These are phyloP conservation scores for western clawed frog (Xenopus tropicalis) DNA, from an alignment of 2,113 vertebrate genomes.

Conservation along the genomic window DNA sequence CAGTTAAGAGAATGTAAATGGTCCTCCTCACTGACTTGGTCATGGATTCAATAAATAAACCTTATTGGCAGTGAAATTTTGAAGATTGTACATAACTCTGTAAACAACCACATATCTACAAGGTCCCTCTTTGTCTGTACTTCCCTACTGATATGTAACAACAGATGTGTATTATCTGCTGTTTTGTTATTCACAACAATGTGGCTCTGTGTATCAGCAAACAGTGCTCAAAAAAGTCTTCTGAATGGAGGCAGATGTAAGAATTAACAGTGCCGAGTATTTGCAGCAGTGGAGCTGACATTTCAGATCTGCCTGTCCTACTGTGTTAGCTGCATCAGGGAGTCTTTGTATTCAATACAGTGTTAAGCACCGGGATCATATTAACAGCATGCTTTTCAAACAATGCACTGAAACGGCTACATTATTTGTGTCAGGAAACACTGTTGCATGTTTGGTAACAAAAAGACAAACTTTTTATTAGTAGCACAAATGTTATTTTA, in stretches of 20 bases:
- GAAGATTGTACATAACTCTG: too few species aligned
- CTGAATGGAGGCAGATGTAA: constrained; percentile 54
- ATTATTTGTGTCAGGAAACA: constrained; percentile 37
- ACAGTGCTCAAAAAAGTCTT: too few species aligned
- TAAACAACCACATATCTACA: too few species aligned
- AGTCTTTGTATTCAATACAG: constrained; percentile 47
- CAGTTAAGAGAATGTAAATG: too few species aligned
- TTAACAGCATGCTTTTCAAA: constrained; percentile 45
- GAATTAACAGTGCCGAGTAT: constrained; percentile 49
- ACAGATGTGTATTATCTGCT: too few species aligned
- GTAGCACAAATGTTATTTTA: constrained; percentile 10
- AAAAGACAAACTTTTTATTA: constrained; percentile 29
- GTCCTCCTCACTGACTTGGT: too few species aligned
- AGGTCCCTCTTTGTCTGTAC: too few species aligned
- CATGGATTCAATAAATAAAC: too few species aligned
- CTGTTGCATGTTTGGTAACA: constrained; percentile 1
- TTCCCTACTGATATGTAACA: too few species aligned
- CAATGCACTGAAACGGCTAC: constrained; percentile 38
- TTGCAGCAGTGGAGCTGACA: constrained; percentile 37
- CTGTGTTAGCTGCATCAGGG: constrained; percentile 48
- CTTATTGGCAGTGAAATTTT: too few species aligned
- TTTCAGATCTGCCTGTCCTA: constrained; percentile 48
- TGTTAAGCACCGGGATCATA: constrained; percentile 43
- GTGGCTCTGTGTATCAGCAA: too few species aligned
- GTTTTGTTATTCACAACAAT: too few species aligned